These are phyloP conservation scores for Gryllus bimaculatus DNA, from an alignment of 1,140 invertebrate genomes.

Conservation along the genomic window DNA sequence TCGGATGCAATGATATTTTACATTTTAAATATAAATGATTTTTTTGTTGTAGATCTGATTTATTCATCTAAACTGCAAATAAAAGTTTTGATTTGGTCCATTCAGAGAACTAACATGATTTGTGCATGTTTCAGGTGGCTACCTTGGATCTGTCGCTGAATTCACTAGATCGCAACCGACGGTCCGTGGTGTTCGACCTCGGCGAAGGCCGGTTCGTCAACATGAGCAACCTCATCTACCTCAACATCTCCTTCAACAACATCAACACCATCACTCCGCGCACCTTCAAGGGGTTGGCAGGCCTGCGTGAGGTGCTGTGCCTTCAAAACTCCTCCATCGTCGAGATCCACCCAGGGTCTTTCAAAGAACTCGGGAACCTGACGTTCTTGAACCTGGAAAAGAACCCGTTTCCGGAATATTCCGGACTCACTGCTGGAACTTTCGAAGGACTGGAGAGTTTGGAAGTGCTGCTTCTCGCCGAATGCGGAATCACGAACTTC, in stretches of 20 bases:
- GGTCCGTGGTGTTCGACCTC: conserved; percentile 34
- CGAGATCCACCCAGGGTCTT: conserved; percentile 36
- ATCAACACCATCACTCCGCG: conserved; percentile 37
- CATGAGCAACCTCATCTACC: conserved; percentile 32
- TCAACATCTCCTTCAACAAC: conserved; percentile 40
- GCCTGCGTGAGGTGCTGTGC: conserved; percentile 34
- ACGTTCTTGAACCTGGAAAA: conserved; percentile 41
- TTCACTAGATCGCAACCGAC: conserved; percentile 32
- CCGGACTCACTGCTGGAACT: conserved; percentile 32
- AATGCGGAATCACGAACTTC: conserved; percentile 39
- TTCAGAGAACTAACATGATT: no score
- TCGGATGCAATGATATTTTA: no score
- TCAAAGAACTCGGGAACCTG: conserved; percentile 35
- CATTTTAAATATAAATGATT: no score
- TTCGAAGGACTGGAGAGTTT: conserved; percentile 41
- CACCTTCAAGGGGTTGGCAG: conserved; percentile 38
- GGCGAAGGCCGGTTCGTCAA: conserved; percentile 19
- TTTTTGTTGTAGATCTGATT: no score
- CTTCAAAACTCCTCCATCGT: conserved; percentile 42
- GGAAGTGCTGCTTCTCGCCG: conserved; percentile 37
- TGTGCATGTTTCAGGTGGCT: conserved; percentile 24
- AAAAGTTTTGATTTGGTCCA: no score
- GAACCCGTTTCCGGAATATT: conserved; percentile 37
- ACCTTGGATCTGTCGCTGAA: conserved; percentile 41
- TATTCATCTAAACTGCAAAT: no score